These are phyloP conservation scores for Agelas oroides DNA, from an alignment of 37 sponge, comb jelly and placozoan species.

Conservation along the genomic window DNA sequence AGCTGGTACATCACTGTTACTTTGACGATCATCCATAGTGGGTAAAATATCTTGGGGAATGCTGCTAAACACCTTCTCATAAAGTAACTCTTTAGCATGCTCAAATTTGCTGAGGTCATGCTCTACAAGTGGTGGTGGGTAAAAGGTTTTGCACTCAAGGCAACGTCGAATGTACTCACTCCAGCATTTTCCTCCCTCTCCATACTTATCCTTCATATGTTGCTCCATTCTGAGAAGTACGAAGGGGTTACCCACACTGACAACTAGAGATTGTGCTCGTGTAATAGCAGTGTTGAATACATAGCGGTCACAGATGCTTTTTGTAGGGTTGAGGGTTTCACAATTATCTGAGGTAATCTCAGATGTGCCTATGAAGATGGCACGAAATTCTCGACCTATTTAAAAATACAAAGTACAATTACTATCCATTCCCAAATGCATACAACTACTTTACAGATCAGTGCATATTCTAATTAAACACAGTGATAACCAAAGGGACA, in stretches of 20 bases:
- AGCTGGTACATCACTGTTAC: too few species aligned
- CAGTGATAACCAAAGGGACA: too few species aligned
- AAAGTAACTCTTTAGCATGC: neutral
- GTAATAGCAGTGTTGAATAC: conserved; percentile 81
- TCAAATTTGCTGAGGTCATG: neutral
- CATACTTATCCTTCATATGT: conserved; percentile 20
- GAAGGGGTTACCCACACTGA: conserved; percentile 77
- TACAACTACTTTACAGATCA: too few species aligned
- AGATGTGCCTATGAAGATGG: conserved; percentile 66
- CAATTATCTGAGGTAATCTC: conserved; percentile 32
- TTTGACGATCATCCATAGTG: too few species aligned
- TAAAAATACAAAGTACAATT: neutral
- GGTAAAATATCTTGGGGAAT: too few species aligned
- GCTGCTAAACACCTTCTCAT: neutral
- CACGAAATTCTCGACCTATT: conserved; percentile 68
- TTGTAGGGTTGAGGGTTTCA: conserved; percentile 37
- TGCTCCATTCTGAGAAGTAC: conserved; percentile 56
- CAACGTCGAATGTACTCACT: conserved; percentile 71
- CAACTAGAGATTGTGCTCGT: conserved; percentile 74
- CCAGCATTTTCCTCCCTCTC: conserved; percentile 57
- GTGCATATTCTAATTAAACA: too few species aligned
- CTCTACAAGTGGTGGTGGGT: conserved; percentile 14
- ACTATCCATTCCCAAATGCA: neutral
- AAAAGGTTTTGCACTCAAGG: conserved; percentile 49
- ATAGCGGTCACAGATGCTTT: conserved; percentile 57